These are phyloP conservation scores for Gnathonemus echidnorhynchus DNA, from an alignment of 2,113 vertebrate genomes.

Conservation along the genomic window DNA sequence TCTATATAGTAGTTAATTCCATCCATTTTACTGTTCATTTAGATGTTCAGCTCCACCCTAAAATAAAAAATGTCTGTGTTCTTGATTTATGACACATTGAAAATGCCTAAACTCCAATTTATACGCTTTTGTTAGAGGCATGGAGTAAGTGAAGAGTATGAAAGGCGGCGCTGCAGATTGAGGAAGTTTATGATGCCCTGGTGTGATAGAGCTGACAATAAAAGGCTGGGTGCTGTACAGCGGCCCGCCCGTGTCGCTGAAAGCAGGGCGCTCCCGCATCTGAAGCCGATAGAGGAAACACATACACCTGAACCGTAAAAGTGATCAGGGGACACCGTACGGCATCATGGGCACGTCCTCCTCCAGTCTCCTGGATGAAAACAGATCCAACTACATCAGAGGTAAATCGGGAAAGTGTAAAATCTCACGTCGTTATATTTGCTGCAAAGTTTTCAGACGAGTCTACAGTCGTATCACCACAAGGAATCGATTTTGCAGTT, in stretches of 20 bases:
- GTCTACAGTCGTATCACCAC: neutral
- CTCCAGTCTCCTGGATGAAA: constrained; percentile 63
- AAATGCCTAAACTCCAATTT: neutral
- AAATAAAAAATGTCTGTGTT: too few species aligned
- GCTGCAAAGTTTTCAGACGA: neutral
- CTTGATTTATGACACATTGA: neutral
- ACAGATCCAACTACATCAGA: constrained; percentile 68
- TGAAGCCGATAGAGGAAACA: neutral
- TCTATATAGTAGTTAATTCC: neutral
- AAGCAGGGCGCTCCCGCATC: neutral
- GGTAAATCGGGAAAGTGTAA: constrained; percentile 39
- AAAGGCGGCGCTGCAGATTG: constrained; percentile 24
- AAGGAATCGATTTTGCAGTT: neutral
- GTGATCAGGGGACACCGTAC: neutral
- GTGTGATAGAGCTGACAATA: neutral
- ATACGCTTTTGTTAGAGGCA: neutral
- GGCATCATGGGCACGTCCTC: constrained; percentile 58
- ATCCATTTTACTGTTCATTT: neutral
- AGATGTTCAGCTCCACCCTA: neutral
- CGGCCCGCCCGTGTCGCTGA: neutral
- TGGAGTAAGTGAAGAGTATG: neutral
- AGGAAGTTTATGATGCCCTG: constrained; percentile 16
- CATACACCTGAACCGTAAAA: constrained; percentile 1
- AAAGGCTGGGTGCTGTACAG: neutral
- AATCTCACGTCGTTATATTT: neutral